A percentile compares a stretch with the other conserved stretches of the same genome.
Conservation (phyloP, 2,113 vertebrate genomes). For the human (Homo sapiens) region GRCh38 chr1:41890001-41890500, state of each 20-base stretch:
- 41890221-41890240: not conserved
- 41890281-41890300: not conserved
- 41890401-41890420: not conserved
- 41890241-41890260: not conserved
- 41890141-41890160: not conserved
- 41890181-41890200: not conserved
- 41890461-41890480: too few species aligned
- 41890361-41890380: not conserved
- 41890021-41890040: not conserved
- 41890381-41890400: not conserved
- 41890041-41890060: not conserved
- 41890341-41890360: not conserved
- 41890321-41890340: not conserved
- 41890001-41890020: not conserved
- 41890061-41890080: not conserved
- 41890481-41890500: too few species aligned
- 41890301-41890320: not conserved
- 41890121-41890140: not conserved
- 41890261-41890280: not conserved
- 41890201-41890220: not conserved
- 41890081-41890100: not conserved
- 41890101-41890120: not conserved
- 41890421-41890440: not conserved
- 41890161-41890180: not conserved
- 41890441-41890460: fast-evolving